A percentile compares a stretch with the other conserved stretches of the same genome.
Conservation (phyloP, 2,113 vertebrate species). For the Actenoides hombroni region DNA sequence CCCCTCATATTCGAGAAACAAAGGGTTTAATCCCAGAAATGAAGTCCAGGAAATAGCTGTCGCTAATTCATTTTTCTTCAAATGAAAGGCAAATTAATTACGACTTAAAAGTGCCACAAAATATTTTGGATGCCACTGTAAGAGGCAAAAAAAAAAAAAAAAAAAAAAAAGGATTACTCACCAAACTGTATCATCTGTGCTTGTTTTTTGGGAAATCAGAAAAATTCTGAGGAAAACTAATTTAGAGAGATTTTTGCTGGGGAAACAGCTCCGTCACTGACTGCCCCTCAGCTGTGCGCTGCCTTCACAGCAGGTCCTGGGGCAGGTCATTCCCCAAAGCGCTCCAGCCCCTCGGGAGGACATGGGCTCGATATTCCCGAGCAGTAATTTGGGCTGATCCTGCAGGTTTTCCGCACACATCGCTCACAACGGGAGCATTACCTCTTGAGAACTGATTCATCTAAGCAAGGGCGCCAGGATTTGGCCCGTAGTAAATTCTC, state of each 20-base stretch:
- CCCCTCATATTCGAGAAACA: constrained; percentile 30
- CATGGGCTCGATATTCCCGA: neutral
- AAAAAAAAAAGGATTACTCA: neutral
- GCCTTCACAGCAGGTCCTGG: neutral
- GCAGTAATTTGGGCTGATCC: neutral
- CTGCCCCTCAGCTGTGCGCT: neutral
- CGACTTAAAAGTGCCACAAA: constrained; percentile 19
- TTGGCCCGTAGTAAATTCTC: constrained; percentile 58
- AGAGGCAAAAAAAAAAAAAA: neutral
- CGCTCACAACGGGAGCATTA: neutral
- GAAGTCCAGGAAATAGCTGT: constrained; percentile 42
- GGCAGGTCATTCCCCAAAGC: neutral
- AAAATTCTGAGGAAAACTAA: neutral
- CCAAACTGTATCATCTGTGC: constrained; percentile 4
- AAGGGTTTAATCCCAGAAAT: constrained; percentile 61
- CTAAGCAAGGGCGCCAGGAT: constrained; percentile 23
- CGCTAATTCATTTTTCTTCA: constrained; percentile 61
- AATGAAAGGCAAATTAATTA: constrained; percentile 47
- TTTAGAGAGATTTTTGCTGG: neutral
- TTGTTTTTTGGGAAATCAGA: neutral
- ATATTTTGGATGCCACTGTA: neutral
- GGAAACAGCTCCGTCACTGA: neutral
- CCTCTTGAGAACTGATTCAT: constrained; percentile 50
- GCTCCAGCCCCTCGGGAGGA: neutral
- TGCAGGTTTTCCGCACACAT: neutral